Evolutionary conservation across 2,797 vertebrate genomes (phyloP).

Genomic region (Mus spretus): DNA sequence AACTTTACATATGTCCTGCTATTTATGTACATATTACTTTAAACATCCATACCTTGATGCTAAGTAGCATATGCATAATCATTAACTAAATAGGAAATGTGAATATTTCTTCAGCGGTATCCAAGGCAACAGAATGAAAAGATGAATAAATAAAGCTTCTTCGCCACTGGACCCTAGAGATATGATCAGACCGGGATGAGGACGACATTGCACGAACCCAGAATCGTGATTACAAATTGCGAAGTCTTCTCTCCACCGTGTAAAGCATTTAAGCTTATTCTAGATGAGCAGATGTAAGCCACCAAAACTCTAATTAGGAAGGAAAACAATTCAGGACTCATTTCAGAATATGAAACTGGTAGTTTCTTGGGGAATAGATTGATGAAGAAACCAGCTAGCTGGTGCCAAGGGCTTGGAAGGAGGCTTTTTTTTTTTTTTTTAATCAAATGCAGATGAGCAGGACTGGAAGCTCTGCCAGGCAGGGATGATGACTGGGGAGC

Average conservation of each 20-base stretch:
- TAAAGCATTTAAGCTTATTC: background rate
- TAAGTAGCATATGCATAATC: background rate
- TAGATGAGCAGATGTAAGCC: background rate
- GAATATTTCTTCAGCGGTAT: background rate
- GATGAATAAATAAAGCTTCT: constrained; percentile 6
- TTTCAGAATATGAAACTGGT: background rate
- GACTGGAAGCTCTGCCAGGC: background rate
- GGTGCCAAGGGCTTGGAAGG: background rate
- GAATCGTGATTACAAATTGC: background rate
- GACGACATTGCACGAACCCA: background rate
- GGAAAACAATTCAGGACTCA: background rate
- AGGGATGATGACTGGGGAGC: too few species aligned
- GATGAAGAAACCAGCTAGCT: background rate
- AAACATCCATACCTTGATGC: background rate
- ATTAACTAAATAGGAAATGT: background rate
- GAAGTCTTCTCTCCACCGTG: background rate
- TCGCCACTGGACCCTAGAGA: background rate
- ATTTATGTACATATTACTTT: constrained; percentile 2
- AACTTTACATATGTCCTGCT: constrained; percentile 17
- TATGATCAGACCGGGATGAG: background rate
- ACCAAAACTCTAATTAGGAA: constrained; percentile 53
- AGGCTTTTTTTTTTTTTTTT: background rate
- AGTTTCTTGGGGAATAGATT: background rate
- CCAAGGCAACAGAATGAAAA: background rate
- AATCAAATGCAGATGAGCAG: background rate